Base-by-base conservation (phyloP, 2,888 invertebrate species). In the Heliconius erato region DNA sequence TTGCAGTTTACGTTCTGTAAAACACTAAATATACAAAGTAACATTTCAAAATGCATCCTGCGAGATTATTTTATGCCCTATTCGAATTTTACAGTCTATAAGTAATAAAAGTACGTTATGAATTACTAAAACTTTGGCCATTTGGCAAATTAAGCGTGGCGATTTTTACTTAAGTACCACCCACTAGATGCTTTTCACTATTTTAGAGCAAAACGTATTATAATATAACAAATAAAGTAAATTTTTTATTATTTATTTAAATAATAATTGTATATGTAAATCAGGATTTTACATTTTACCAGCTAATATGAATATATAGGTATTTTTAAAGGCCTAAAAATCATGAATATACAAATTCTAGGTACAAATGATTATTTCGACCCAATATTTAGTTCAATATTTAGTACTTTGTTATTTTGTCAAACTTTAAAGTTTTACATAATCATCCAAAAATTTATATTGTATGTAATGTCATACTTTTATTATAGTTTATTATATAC, bases 11-110 rank as follows among this genome's bases (percentile, higher is more conserved):
- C 40, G 40, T 40, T 40, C 63, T 78, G 49, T 65, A 65, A 78
- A 26, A 76, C 74, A 59, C 35, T 80, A 67, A 68, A 68, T 69
- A 74, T 79, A 91, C 91, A 89, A 89, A 88, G 91, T 91, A 86
- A 84, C 83, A 77, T 72, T 79, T 81, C 86, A 84, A 84, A 90
- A 78, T 89, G 90, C 87, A 78, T 81, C 87, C 83, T 85, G 85
- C 85, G 86, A 89, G 87, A 88, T 87, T 88, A 87, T 93, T 92
- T 93, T 91, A 91, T 90, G 90, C 90, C 89, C 90, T 90, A 92
- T 92, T 91, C 90, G 88, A 89, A 89, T 90, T 92, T 90, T 90
- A 90, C 87, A 89, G 88, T 90, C 89, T 87, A 88, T 88, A 88
- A 88, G 89, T 89, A 86, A 88, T 91, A 88, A 91, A 90, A 90